phyloP scores from a whole-genome alignment of 2,113 vertebrate species.

The Pseudois nayaur region DNA sequence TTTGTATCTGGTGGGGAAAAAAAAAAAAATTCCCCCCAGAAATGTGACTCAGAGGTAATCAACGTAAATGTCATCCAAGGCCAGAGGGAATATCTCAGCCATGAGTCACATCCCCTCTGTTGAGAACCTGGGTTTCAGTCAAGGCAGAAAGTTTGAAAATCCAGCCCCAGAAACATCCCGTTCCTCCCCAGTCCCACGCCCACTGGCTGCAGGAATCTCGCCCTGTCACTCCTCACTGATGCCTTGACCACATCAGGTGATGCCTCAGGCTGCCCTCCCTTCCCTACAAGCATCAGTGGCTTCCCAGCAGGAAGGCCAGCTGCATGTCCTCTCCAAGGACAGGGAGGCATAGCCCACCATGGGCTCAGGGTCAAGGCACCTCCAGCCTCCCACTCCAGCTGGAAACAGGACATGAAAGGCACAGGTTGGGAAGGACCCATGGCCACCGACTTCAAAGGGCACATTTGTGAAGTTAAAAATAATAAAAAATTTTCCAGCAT shows the following conservation, averaged over 20 bases:
- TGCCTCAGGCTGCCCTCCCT: not conserved
- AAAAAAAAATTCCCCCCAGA: conserved; percentile 42
- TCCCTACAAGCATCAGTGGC: not conserved
- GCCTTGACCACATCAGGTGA: not conserved
- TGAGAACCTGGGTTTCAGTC: conserved; percentile 64
- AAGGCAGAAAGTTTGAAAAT: conserved; percentile 61
- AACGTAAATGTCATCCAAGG: conserved; percentile 72
- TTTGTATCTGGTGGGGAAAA: conserved; percentile 32
- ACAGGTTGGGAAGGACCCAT: conserved; percentile 12
- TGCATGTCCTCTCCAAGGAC: not conserved
- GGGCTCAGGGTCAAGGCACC: conserved; percentile 50
- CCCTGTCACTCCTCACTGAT: not conserved
- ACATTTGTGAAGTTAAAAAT: conserved; percentile 16
- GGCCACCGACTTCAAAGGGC: conserved; percentile 3
- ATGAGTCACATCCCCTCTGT: conserved; percentile 54
- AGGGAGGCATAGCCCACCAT: not conserved
- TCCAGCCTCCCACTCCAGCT: conserved; percentile 58
- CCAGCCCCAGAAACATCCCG: not conserved
- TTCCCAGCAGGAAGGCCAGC: not conserved
- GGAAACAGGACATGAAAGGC: conserved; percentile 35
- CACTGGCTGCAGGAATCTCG: conserved; percentile 38
- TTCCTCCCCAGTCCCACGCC: not conserved
- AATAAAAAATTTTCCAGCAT: not conserved
- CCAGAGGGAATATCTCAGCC: conserved; percentile 57
- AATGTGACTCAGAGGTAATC: conserved; percentile 62